Percentiles rank a stretch among this genome's conserved stretches.
Evolutionary conservation across 2,888 invertebrate species (phyloP).

Genomic region (Caenorhabditis sp.): DNA sequence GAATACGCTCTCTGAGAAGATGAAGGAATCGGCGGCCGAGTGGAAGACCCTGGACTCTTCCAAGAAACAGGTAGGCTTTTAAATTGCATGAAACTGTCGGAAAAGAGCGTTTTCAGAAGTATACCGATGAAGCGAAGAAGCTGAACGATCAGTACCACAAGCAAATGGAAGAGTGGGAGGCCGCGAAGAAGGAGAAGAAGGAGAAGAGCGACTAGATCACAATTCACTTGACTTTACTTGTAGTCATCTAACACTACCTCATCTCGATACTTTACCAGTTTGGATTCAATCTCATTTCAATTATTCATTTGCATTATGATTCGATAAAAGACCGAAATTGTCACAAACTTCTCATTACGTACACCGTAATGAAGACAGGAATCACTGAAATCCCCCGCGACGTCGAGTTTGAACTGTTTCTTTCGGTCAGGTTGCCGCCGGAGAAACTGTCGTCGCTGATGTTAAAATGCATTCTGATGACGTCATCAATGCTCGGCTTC

Average conservation of each 20-base stretch:
- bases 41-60: slow-evolving; percentile 30
- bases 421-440: background rate
- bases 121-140: slow-evolving; percentile 20
- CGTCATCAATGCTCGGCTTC: slow-evolving; percentile 6
- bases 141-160: slow-evolving; percentile 24
- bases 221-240: background rate
- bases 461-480: slow-evolving; percentile 17
- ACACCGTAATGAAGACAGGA: too few species aligned
- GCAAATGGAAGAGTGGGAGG: slow-evolving; percentile 28
- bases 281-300: too few species aligned
- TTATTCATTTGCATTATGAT: too few species aligned
- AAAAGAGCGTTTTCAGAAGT: slow-evolving; percentile 21
- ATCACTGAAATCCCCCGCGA: too few species aligned
- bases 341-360: too few species aligned
- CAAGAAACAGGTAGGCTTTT: slow-evolving; percentile 35
- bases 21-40: slow-evolving; percentile 25
- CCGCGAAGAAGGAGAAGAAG: slow-evolving; percentile 11
- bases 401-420: slow-evolving; percentile 5
- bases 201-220: background rate
- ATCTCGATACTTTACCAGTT: background rate
- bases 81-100: too few species aligned
- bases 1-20: background rate
- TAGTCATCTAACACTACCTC: background rate
- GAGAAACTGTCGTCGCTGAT: slow-evolving; percentile 10
- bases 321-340: too few species aligned